Conservation (phyloP, 2,797 vertebrate genomes). For the Cetoscarus ocellatus region DNA sequence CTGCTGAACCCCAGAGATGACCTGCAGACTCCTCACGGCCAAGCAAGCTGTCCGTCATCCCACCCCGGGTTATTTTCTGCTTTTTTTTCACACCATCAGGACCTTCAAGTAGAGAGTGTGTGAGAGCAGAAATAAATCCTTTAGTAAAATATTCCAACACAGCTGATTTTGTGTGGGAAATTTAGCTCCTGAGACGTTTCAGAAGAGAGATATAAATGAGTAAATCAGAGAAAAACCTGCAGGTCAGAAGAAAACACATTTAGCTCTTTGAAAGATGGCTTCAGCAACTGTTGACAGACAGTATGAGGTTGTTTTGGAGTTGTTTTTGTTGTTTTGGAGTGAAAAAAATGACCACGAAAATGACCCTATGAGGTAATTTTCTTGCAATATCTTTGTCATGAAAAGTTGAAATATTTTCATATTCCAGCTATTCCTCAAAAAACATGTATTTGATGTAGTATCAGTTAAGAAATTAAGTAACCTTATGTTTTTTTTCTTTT, state of each 20-base stretch:
- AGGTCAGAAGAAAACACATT: not conserved
- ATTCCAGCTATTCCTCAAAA: no score
- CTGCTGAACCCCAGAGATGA: conserved; percentile 25
- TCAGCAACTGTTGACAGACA: not conserved
- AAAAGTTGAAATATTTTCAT: no score
- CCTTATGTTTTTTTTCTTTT: no score
- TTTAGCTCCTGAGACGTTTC: not conserved
- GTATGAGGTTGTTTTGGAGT: no score
- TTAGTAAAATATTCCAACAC: not conserved
- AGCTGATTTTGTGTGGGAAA: not conserved
- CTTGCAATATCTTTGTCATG: no score
- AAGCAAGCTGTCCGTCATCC: conserved; percentile 13
- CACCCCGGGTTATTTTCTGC: conserved; percentile 9
- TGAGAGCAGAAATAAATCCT: not conserved
- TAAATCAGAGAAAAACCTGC: not conserved
- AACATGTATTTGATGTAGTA: no score
- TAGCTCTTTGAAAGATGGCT: not conserved
- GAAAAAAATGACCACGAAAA: no score
- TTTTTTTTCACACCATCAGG: conserved; percentile 18
- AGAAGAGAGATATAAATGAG: not conserved
- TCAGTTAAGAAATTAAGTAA: no score
- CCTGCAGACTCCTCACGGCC: conserved; percentile 18
- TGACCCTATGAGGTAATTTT: no score
- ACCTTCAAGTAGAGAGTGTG: conserved; percentile 12
- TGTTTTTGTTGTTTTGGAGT: no score